Evolutionary conservation across 2,797 vertebrate genomes (phyloP), one percentile per base, ranked within the genome.

Genomic region (Platalea minor): DNA sequence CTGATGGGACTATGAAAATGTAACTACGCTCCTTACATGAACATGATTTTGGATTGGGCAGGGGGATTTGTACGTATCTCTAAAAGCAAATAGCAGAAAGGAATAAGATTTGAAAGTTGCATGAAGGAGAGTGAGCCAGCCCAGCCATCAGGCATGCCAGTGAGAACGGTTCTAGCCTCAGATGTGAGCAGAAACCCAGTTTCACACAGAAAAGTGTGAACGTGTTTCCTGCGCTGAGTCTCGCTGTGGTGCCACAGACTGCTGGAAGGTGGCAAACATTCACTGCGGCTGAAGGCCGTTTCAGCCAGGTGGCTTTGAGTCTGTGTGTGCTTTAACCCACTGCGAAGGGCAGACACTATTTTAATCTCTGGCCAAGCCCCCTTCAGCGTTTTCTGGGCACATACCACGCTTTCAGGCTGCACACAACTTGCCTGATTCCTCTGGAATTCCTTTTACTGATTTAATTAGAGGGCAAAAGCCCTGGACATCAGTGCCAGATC

Each of bases 271-370:
- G 72, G 70, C 73, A 93, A 85, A 48, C 45, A 12, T 12, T 45
- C 35, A 24, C 17, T 25, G 25, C 28, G 53, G 63, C 63, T 81
- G 74, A 81, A 77, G 45, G 63, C 24, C 8, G 2, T 12, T 46
- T 69, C 81, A 89, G 26, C 18, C 48, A 51, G 13, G 45, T 46
- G 61, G 10, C 31, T 92, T 72, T 8, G 7, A 21, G 43, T 45
- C 46, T 68, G 28, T 9, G 14, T 2, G 20, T 26, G 54, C 41
- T 85, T 85, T 79, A 64, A 89, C 39, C 41, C n/a, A 21, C n/a
- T 28, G 43, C 0, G 0, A 54, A 28, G 5, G 6, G 39, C 41
- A 90, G 79, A 63, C 9, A 5, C 5, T 29, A 6, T 4, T 67
- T 35, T 45, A 43, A 60, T 20, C 56, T 54, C 43, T 74, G 59